These are phyloP conservation scores for Cyprinodon brontotheroides DNA, from an alignment of 2,113 vertebrate species.

Conservation along the genomic window DNA sequence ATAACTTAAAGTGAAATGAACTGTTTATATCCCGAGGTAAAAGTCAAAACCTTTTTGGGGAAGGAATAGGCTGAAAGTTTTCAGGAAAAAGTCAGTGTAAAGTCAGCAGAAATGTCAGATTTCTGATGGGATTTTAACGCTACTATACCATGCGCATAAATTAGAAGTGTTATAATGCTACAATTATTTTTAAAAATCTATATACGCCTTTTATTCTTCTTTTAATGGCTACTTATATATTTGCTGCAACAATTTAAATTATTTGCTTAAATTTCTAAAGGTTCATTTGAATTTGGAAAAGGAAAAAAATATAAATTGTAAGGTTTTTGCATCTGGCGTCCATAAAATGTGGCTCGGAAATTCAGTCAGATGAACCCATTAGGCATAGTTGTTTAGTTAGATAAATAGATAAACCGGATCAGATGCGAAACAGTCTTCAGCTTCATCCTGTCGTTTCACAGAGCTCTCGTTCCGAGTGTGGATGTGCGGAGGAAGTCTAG, in stretches of 20 bases:
- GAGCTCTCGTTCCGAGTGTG: slow-evolving; percentile 98
- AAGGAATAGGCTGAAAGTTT: too few relatives aligned
- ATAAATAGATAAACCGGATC: background rate
- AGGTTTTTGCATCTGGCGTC: background rate
- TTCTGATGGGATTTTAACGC: background rate
- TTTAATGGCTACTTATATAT: too few relatives aligned
- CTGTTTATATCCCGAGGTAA: too few relatives aligned
- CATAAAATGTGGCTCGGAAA: slow-evolving; percentile 9
- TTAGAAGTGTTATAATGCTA: background rate
- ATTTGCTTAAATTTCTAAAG: too few relatives aligned
- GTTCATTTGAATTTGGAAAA: background rate
- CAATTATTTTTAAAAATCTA: background rate
- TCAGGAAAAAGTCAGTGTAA: background rate
- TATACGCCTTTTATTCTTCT: background rate
- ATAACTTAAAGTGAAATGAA: too few relatives aligned
- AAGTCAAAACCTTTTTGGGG: too few relatives aligned
- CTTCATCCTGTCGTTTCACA: slow-evolving; percentile 57
- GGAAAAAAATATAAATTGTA: background rate
- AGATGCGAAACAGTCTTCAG: background rate
- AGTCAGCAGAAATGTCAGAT: background rate
- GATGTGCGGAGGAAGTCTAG: slow-evolving; percentile 98
- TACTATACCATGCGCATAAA: background rate
- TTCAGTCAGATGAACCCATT: background rate
- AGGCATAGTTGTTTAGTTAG: background rate
- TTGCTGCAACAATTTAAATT: background rate